A percentile compares a stretch with the other conserved stretches of the same genome.
Evolutionary conservation across 2,888 invertebrate species (phyloP).

Genomic region (Dascillus cervinus): DNA sequence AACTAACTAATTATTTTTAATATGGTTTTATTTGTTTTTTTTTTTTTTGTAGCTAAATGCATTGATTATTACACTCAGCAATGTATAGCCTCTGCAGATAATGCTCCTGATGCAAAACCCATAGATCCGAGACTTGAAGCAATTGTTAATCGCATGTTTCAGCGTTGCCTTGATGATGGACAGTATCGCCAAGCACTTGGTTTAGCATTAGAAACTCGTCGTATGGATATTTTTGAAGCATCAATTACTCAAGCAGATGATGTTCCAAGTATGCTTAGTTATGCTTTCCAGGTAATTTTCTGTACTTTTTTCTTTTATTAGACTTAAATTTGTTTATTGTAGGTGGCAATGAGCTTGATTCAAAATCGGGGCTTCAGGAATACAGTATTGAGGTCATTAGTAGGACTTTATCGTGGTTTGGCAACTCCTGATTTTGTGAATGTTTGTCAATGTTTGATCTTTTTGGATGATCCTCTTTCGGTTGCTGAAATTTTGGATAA

Average conservation of each 20-base stretch:
- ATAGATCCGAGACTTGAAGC: slow-evolving; percentile 81
- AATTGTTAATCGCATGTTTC: slow-evolving; percentile 96
- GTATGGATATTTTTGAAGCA: slow-evolving; percentile 94
- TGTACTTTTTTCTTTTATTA: not conserved
- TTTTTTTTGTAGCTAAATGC: slow-evolving; percentile 68
- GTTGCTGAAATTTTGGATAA: slow-evolving; percentile 91
- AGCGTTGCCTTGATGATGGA: slow-evolving; percentile 87
- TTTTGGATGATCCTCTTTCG: slow-evolving; percentile 86
- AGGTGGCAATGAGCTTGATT: slow-evolving; percentile 92
- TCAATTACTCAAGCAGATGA: slow-evolving; percentile 91
- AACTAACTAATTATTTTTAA: slow-evolving; percentile 4
- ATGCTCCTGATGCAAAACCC: slow-evolving; percentile 55
- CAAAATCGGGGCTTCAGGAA: slow-evolving; percentile 91
- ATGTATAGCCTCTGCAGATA: slow-evolving; percentile 65
- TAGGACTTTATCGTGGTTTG: slow-evolving; percentile 81
- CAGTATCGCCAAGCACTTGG: slow-evolving; percentile 95
- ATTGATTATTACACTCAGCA: slow-evolving; percentile 94
- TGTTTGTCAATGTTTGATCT: slow-evolving; percentile 97
- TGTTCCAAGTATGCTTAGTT: slow-evolving; percentile 80
- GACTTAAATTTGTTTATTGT: slow-evolving; percentile 41
- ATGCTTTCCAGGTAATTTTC: slow-evolving; percentile 85
- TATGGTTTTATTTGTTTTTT: slow-evolving; percentile 7
- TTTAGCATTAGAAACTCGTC: slow-evolving; percentile 88
- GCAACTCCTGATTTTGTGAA: slow-evolving; percentile 94
- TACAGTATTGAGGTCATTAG: slow-evolving; percentile 80